Conservation (phyloP, 2,113 vertebrate genomes). For the Genyomyrus donnyi region DNA sequence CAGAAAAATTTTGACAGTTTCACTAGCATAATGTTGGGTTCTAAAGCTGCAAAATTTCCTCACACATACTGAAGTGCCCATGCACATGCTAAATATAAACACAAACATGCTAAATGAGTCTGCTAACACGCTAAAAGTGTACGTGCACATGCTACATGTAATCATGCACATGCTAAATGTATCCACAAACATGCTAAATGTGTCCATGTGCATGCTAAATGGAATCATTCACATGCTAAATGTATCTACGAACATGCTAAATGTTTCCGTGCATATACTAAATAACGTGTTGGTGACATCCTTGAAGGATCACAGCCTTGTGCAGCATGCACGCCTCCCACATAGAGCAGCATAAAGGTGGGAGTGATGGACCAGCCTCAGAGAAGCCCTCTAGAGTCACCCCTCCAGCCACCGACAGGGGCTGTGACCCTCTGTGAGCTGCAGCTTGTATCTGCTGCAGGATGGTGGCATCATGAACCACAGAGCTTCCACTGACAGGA, state of each 20-base stretch:
- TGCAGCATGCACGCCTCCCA: background rate
- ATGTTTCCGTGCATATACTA: background rate
- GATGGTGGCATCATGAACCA: background rate
- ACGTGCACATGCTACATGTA: background rate
- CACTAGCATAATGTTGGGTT: background rate
- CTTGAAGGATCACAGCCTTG: background rate
- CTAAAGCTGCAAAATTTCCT: background rate
- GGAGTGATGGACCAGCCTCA: background rate
- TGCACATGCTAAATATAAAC: background rate
- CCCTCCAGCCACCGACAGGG: conserved; percentile 15
- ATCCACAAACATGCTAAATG: too few species aligned
- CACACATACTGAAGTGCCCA: background rate
- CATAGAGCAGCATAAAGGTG: background rate
- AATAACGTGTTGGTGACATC: background rate
- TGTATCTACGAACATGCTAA: too few species aligned
- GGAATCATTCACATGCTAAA: too few species aligned
- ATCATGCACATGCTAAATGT: background rate
- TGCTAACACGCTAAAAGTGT: background rate
- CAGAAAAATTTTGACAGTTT: background rate
- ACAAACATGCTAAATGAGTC: background rate
- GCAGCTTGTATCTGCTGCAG: conserved; percentile 37
- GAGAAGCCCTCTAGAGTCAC: background rate
- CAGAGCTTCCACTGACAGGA: background rate
- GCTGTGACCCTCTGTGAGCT: conserved; percentile 15
- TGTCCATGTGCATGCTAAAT: too few species aligned